A percentile compares a stretch with the other conserved stretches of the same genome.
Conservation (phyloP, 2,797 vertebrate species). For the Danio choprae region DNA sequence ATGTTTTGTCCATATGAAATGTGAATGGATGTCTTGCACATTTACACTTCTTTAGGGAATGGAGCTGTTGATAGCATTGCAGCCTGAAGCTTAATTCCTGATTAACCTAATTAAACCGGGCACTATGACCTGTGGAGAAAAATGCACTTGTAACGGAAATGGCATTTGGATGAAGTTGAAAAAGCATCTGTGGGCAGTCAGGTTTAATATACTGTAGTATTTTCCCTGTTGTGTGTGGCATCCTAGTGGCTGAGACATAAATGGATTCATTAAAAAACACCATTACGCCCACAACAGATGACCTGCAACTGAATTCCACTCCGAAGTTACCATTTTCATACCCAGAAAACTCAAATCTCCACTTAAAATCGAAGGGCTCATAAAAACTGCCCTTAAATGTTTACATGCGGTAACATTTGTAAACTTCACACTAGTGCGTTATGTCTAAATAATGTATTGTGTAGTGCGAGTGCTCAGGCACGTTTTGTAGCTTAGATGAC, state of each 20-base stretch:
- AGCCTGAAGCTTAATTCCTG: constrained; percentile 57
- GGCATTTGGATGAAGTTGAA: constrained; percentile 30
- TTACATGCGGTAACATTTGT: constrained; percentile 32
- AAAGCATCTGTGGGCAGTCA: constrained; percentile 25
- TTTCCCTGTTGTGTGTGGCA: neutral
- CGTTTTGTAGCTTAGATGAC: constrained; percentile 28
- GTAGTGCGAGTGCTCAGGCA: constrained; percentile 9
- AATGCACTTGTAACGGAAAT: constrained; percentile 21
- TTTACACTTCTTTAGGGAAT: constrained; percentile 36
- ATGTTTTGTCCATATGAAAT: constrained; percentile 47
- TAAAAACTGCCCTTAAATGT: constrained; percentile 21
- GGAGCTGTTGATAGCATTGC: constrained; percentile 54
- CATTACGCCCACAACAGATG: constrained; percentile 9
- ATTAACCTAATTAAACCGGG: neutral
- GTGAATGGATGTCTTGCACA: constrained; percentile 50
- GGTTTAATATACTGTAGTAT: constrained; percentile 2
- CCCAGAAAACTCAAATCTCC: constrained; percentile 1
- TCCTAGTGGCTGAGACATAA: neutral
- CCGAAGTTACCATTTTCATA: constrained; percentile 21
- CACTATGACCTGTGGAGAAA: constrained; percentile 16
- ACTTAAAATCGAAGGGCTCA: constrained; percentile 23
- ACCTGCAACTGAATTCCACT: constrained; percentile 29
- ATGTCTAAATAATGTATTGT: constrained; percentile 13
- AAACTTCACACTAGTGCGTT: constrained; percentile 10
- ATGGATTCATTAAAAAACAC: neutral